Base-by-base conservation (phyloP, 2,888 invertebrate species). In the Saturnia pavonia region DNA sequence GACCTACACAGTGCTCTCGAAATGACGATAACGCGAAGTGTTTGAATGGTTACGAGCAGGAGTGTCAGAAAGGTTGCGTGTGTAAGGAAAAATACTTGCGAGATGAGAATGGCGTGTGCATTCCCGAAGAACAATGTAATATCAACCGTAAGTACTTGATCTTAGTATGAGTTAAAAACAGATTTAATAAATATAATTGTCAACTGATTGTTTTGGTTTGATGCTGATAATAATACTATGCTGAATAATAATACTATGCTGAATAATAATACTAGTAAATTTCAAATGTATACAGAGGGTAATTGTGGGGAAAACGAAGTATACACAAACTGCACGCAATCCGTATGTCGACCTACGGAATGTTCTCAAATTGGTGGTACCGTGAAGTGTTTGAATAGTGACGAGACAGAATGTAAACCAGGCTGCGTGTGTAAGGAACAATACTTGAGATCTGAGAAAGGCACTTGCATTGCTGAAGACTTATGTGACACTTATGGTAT, bases 241-340 rank as follows among this genome's bases (percentile, higher is more conserved):
- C 34, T 34, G 6, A 34, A 34, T 34, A 34, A 34, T 34, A 34
- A 6, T 34, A 34, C 34, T 34, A 34, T 2, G 34, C 34, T 4
- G 34, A 34, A 34, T 34, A 34, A 34, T 34, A 34, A 6, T 34
- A 34, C 34, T 34, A 34, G 34, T 27, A 65, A 34, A 25, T 19
- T 25, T 57, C 25, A 25, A 51, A 16, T 54, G 45, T 19, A 75
- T 75, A 0, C 69, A 83, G 84, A 78, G 40, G 57, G 57, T 1
- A 71, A 76, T 16, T 84, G 82, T 25, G 74, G 75, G 1, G 19
- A 8, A 0, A 75, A 83, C 12, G 82, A 83, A 75, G 72, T 68
- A 42, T 80, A 75, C 71, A 78, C 78, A 0, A 51, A 14, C 43
- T 84, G 84, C 68, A 73, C 71, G 22, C 76, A 80, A 75, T 74